Base-by-base conservation (phyloP, 1,140 invertebrate species). In the Drosophila yakuba region DNA sequence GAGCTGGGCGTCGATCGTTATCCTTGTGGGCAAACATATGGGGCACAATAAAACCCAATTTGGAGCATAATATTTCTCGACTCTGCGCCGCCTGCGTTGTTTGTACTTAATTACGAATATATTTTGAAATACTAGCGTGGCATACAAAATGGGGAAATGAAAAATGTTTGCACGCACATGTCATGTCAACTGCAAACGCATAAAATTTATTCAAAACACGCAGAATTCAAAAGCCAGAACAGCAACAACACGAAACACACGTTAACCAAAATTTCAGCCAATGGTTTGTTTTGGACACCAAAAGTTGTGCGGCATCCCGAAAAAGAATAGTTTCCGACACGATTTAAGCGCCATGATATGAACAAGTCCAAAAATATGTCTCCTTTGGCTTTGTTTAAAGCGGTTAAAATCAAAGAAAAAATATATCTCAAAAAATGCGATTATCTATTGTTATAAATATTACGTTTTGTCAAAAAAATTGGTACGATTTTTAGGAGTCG, bases 131-230 rank as follows among this genome's bases (percentile, higher is more conserved):
- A 82, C 80, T 89, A 89, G 88, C 84, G 67, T 77, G 83, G 76
- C 80, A 84, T 80, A 89, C 85, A 77, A 74, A 84, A 89, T 88
- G 85, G 52, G 52, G 73, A 80, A 89, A 88, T 88, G 80, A 88
- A 78, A 84, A 88, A 88, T 89, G 84, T 79, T 88, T 89, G 84
- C 84, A 88, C 84, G 84, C 84, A 88, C 84, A 89, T 88, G 84
- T 88, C 84, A 88, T 88, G 84, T 88, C 84, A 89, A 89, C 84
- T 88, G 81, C 76, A 84, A 88, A 88, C 84, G 84, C 84, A 88
- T 89, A 84, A 88, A 84, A 83, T 89, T 89, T 89, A 89, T 89
- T 82, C 84, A 63, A 73, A 89, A 88, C 84, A 88, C 84, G 84
- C 84, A 84, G 89, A 80, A 67, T 63, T 74, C 80, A 78, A 79